Conservation (phyloP, 1,140 invertebrate genomes). For the Periplaneta americana region DNA sequence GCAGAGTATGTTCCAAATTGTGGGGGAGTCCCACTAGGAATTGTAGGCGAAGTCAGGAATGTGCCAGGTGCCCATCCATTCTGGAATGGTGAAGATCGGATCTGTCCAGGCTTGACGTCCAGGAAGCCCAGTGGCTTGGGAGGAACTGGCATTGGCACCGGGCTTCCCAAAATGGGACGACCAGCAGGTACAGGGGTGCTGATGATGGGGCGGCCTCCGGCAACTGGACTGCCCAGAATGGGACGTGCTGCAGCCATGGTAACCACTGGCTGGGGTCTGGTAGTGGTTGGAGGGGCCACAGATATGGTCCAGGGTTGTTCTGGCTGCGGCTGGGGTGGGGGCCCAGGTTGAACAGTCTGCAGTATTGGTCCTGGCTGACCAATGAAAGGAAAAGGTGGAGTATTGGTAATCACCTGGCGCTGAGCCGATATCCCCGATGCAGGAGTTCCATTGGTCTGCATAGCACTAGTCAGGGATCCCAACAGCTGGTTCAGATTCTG, state of each 20-base stretch:
- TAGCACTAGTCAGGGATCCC: conserved; percentile 22
- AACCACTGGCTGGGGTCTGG: not conserved
- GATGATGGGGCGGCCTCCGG: conserved; percentile 6
- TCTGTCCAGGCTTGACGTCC: conserved; percentile 17
- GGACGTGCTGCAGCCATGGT: conserved; percentile 17
- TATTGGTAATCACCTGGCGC: not conserved
- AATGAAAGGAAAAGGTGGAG: conserved; percentile 10
- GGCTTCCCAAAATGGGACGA: conserved; percentile 20
- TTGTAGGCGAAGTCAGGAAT: conserved; percentile 8
- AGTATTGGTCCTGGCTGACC: not conserved
- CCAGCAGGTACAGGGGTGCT: not conserved
- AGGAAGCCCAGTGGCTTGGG: conserved; percentile 20
- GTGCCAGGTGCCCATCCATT: conserved; percentile 9
- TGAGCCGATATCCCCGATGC: not conserved
- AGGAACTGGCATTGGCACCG: conserved; percentile 17
- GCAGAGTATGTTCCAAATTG: conserved; percentile 12
- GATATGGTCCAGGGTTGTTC: not conserved
- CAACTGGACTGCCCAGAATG: conserved; percentile 21
- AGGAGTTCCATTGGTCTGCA: conserved; percentile 15
- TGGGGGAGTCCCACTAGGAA: conserved; percentile 10
- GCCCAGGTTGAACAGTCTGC: conserved; percentile 20
- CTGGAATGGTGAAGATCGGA: conserved; percentile 11
- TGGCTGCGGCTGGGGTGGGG: conserved; percentile 22
- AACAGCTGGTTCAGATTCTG: conserved; percentile 34
- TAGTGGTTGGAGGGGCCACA: not conserved